These are phyloP conservation scores for Carollia perspicillata DNA, from an alignment of 2,113 vertebrate species.

Conservation along the genomic window DNA sequence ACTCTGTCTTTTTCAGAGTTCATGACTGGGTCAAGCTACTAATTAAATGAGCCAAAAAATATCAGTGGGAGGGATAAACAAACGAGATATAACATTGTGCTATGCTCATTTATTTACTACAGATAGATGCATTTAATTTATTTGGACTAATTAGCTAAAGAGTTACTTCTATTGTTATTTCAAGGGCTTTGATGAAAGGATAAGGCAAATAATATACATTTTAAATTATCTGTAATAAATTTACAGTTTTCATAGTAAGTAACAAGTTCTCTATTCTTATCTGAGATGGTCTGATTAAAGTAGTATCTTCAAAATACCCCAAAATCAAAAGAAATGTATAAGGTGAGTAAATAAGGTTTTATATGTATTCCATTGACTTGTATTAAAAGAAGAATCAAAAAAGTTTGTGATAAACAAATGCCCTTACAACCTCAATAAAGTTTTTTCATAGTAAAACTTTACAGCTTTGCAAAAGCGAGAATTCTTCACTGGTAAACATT, in stretches of 20 bases:
- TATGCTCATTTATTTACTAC: background rate
- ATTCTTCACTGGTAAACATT: background rate
- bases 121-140: background rate
- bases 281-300: background rate
- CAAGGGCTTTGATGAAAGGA: background rate
- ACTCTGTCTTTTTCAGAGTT: background rate
- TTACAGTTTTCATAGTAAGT: background rate
- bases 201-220: background rate
- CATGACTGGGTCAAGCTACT: fast-evolving
- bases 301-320: background rate
- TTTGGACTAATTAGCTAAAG: background rate
- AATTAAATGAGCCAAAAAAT: background rate
- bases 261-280: background rate
- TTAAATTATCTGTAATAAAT: background rate
- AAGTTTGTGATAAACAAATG: background rate
- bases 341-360: background rate
- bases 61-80: background rate
- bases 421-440: background rate
- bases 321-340: background rate
- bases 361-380: background rate
- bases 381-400: background rate
- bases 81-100: background rate
- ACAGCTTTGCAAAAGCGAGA: background rate
- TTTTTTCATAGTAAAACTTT: background rate
- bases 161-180: background rate